Base-by-base conservation (phyloP, 2,888 invertebrate species). In the Leptarthrus brevirostris region DNA sequence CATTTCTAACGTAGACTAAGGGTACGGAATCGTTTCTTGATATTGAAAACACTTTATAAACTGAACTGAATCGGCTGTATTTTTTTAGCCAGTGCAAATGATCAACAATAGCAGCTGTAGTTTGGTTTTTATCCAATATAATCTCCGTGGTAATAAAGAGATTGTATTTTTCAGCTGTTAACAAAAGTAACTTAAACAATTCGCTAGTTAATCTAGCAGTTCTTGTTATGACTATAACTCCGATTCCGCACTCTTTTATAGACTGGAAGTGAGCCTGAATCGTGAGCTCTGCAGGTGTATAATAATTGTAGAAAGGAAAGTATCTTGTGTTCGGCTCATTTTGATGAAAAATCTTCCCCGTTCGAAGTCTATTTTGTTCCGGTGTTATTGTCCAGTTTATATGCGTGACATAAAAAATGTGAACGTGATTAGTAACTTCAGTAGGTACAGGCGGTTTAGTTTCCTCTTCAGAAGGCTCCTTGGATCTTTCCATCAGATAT, bases 1-100 rank as follows among this genome's bases (percentile, higher is more conserved):
- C 90, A 80, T 90, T 90, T 80, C 90, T 90, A 18, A 91, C 85
- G 79, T 91, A 91, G 79, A 89, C 86, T 34, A 91, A 84, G n/a
- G 91, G 90, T 56, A 87, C 77, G 71, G 82, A 78, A 1, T 78
- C 77, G 5, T 78, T 79, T 40, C 80, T 82, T 26, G 81, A 79
- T 71, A 82, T 79, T 14, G 84, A 83, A 76, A 81, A 82, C 5
- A 85, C 81, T 30, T 81, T 81, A 76, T 84, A 84, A 74, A 85
- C 83, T n/a, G 80, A 81, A 3, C 81, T 81, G 22, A 80, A 76
- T 10, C 77, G 77, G 4, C 79, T 76, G 72, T 77, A 80, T 54
- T 74, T 78, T 58, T 79, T 76, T 53, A 80, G 77, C 64, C 77
- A 78, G 14, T 82, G 80, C 58, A 88, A 80, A 77, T 88, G 85